phyloP scores from a whole-genome alignment of 2,888 invertebrate species.

The Tenodera sinensis region DNA sequence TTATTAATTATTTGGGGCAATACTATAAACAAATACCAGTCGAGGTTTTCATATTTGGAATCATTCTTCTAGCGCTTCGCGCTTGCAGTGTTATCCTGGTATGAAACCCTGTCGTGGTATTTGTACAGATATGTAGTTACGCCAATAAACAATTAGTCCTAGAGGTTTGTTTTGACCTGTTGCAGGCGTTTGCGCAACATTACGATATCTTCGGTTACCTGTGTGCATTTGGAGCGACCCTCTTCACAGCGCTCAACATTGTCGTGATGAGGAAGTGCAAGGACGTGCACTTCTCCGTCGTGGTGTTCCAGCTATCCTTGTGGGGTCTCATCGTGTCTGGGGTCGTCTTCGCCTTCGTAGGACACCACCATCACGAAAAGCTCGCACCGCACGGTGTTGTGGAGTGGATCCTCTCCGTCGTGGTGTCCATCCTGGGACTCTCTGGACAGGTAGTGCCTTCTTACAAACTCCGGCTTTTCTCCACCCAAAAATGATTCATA shows the following conservation, averaged over 20 bases:
- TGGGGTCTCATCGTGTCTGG: slow-evolving; percentile 44
- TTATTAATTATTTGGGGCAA: too few relatives aligned
- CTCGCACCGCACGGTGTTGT: slow-evolving; percentile 39
- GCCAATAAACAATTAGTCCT: background rate
- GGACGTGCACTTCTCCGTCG: slow-evolving; percentile 47
- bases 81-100: too few relatives aligned
- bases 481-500: too few relatives aligned
- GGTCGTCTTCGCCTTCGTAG: slow-evolving; percentile 38
- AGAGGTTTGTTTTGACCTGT: background rate
- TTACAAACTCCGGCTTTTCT: too few relatives aligned
- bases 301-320: slow-evolving; percentile 45
- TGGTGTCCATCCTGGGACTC: slow-evolving; percentile 23
- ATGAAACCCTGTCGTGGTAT: too few relatives aligned
- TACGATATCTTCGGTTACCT: slow-evolving; percentile 47
- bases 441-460: slow-evolving; percentile 19
- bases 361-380: slow-evolving; percentile 23
- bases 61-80: too few relatives aligned
- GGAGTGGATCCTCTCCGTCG: slow-evolving; percentile 39
- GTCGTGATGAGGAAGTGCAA: slow-evolving; percentile 49
- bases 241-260: slow-evolving; percentile 49
- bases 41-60: too few relatives aligned
- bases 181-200: slow-evolving; percentile 33
- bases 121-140: too few relatives aligned
- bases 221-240: slow-evolving; percentile 45
- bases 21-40: too few relatives aligned